phyloP scores from a whole-genome alignment of 2,888 invertebrate species.

The Drosophila sordidula region DNA sequence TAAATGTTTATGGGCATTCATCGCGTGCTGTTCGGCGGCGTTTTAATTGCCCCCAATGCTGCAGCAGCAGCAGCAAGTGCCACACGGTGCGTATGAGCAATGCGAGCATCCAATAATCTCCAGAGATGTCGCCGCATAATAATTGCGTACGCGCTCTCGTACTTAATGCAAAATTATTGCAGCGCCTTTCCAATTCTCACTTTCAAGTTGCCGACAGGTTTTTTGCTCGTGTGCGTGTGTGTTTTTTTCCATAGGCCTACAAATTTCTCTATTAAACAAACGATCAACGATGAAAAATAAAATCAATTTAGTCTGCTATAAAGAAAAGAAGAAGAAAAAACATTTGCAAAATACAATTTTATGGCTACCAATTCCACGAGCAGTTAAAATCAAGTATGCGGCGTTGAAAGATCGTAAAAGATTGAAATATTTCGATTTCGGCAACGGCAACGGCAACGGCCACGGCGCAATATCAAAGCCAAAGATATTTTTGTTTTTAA shows the following conservation, averaged over 20 bases:
- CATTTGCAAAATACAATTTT: conserved; percentile 51
- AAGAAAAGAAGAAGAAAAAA: conserved; percentile 17
- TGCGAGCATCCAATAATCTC: conserved; percentile 73
- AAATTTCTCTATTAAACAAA: conserved; percentile 44
- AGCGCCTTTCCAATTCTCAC: conserved; percentile 77
- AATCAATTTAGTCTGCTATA: conserved; percentile 37
- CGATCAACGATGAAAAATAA: conserved; percentile 17
- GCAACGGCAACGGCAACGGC: conserved; percentile 57
- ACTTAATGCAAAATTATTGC: conserved; percentile 80
- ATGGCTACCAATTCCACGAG: conserved; percentile 46
- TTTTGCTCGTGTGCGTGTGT: conserved; percentile 2
- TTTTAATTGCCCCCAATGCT: conserved; percentile 70
- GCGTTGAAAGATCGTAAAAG: conserved; percentile 66
- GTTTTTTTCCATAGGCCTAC: conserved; percentile 56
- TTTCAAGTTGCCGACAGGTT: conserved; percentile 62
- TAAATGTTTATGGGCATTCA: conserved; percentile 81
- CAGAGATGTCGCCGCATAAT: conserved; percentile 75
- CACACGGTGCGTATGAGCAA: conserved; percentile 74
- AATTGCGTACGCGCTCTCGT: conserved; percentile 70
- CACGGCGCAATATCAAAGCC: conserved; percentile 75
- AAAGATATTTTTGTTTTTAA: conserved; percentile 73
- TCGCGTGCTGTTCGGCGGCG: conserved; percentile 76
- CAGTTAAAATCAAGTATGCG: conserved; percentile 56
- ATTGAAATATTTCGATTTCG: conserved; percentile 69
- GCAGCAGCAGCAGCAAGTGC: conserved; percentile 41